Percentiles rank a stretch among this genome's conserved stretches.
Conservation (phyloP, 2,888 invertebrate species). For the Eilema sororculum region DNA sequence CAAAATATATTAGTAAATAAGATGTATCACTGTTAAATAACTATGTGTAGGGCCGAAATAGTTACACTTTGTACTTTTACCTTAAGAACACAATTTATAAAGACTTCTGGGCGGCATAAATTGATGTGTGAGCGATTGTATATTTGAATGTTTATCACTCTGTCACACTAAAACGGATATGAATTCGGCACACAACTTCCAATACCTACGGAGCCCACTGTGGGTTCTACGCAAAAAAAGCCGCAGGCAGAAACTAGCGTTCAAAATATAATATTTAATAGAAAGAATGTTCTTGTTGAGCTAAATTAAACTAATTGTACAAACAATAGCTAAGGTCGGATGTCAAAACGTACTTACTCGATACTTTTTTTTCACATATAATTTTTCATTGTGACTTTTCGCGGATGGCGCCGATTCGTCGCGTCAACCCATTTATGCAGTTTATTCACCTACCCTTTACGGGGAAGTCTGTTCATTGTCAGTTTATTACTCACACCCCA, state of each 20-base stretch:
- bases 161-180: not conserved
- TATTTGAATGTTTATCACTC: not conserved
- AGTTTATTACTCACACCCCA: slow-evolving; percentile 47
- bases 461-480: slow-evolving; percentile 49
- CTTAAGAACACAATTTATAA: not conserved
- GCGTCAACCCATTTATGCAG: slow-evolving; percentile 69
- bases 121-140: not conserved
- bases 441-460: slow-evolving; percentile 69
- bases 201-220: not conserved
- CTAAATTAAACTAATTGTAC: not conserved
- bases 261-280: not conserved
- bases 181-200: not conserved
- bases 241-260: not conserved
- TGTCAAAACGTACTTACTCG: not conserved
- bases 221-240: not conserved
- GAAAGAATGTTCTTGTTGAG: not conserved
- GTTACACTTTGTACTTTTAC: not conserved
- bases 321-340: not conserved
- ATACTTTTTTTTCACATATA: not conserved
- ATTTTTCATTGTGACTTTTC: slow-evolving; percentile 34
- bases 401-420: slow-evolving; percentile 63
- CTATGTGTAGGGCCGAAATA: not conserved
- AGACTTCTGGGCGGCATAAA: not conserved
- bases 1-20: not conserved
- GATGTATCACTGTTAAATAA: not conserved